A percentile compares a stretch with the other conserved stretches of the same genome.
Conservation (phyloP, 1,140 invertebrate species). For the Aphaenogaster ashmeadi region DNA sequence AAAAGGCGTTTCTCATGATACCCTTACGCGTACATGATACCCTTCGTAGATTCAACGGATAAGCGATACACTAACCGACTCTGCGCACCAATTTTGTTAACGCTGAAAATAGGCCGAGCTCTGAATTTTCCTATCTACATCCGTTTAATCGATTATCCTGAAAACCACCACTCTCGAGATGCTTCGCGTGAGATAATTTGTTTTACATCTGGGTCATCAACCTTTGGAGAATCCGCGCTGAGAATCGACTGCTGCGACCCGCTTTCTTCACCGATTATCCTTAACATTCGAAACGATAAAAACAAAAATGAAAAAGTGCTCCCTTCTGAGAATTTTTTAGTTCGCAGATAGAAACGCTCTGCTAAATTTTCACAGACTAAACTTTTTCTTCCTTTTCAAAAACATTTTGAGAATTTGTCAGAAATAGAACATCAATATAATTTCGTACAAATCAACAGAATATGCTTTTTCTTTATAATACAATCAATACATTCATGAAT, state of each 20-base stretch:
- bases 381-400: not conserved
- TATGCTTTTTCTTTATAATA: not conserved
- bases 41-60: not conserved
- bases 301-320: not conserved
- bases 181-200: constrained; percentile 57
- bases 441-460: not conserved
- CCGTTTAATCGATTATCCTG: constrained; percentile 56
- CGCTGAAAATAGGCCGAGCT: constrained; percentile 42
- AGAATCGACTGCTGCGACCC: constrained; percentile 25
- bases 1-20: not conserved
- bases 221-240: constrained; percentile 22
- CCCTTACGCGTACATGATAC: not conserved
- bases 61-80: constrained; percentile 23
- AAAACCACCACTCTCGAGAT: constrained; percentile 34
- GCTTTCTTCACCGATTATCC: constrained; percentile 9
- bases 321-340: not conserved
- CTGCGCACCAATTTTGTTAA: constrained; percentile 25
- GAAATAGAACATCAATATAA: not conserved
- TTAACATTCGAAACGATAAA: not conserved
- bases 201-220: constrained; percentile 44
- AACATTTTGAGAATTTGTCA: not conserved
- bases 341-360: not conserved
- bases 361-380: not conserved
- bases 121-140: constrained; percentile 54
- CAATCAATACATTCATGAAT: not conserved